Conservation (phyloP, 1,140 invertebrate genomes). For the Sitophilus oryzae region DNA sequence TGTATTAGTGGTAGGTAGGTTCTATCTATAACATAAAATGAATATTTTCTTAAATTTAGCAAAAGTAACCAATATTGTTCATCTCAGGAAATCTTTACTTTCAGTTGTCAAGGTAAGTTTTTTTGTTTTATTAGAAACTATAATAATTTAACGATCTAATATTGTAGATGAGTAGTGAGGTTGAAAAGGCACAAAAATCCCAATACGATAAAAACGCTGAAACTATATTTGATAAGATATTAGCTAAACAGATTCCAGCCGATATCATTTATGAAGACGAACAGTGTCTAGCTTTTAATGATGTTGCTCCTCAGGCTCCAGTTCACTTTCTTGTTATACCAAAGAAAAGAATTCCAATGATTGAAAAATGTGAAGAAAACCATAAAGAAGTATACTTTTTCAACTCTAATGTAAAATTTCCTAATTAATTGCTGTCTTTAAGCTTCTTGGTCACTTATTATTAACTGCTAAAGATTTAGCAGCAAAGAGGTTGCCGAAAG, state of each 20-base stretch:
- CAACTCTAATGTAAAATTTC: too few species aligned
- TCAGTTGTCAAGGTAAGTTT: too few species aligned
- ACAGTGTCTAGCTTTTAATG: slow-evolving; percentile 71
- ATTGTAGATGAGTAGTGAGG: slow-evolving; percentile 43
- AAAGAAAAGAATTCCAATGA: slow-evolving; percentile 46
- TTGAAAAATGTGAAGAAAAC: slow-evolving; percentile 30
- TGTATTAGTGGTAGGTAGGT: too few species aligned
- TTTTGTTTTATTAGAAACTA: too few species aligned
- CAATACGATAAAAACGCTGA: slow-evolving; percentile 33
- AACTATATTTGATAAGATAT: slow-evolving; percentile 78
- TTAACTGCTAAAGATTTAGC: slow-evolving; percentile 55
- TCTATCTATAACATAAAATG: too few species aligned
- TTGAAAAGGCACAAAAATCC: slow-evolving; percentile 47
- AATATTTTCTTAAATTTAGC: too few species aligned
- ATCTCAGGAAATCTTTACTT: too few species aligned
- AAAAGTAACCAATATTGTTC: too few species aligned
- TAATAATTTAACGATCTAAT: too few species aligned
- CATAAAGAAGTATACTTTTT: slow-evolving; percentile 48
- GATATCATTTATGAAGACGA: slow-evolving; percentile 79
- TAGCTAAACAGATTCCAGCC: slow-evolving; percentile 69
- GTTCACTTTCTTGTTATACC: slow-evolving; percentile 82
- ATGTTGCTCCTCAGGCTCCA: slow-evolving; percentile 71
- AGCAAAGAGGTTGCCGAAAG: slow-evolving; percentile 46
- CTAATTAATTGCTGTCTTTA: slow-evolving; percentile 24
- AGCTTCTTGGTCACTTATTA: slow-evolving; percentile 60